Evolutionary conservation across 2,113 vertebrate genomes (phyloP).

Genomic region (Pholis gunnellus): DNA sequence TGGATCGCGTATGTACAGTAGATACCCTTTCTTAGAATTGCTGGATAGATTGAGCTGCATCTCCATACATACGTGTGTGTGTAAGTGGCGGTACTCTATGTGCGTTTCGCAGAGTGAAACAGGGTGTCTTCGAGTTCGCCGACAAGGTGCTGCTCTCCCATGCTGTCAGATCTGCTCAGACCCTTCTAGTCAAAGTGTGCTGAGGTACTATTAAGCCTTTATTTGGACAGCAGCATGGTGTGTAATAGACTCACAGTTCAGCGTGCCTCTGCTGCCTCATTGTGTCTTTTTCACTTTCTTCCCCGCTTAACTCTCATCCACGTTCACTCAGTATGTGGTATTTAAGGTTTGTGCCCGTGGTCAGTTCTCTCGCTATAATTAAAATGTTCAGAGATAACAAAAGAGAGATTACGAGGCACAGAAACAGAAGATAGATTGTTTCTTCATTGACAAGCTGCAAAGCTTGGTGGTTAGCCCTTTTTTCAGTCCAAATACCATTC

Average conservation of each 20-base stretch:
- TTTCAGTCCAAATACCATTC: neutral
- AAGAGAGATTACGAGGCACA: neutral
- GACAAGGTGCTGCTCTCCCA: constrained; percentile 37
- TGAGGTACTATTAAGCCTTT: constrained; percentile 46
- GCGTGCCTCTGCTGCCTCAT: constrained; percentile 16
- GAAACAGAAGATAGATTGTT: neutral
- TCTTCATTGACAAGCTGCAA: neutral
- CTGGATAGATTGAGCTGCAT: neutral
- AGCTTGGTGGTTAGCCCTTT: neutral
- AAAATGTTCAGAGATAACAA: neutral
- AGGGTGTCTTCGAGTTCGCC: constrained; percentile 12
- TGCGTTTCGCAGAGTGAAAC: neutral
- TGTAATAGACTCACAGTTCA: constrained; percentile 39
- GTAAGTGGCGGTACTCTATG: neutral
- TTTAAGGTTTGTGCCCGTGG: neutral
- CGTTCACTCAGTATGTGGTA: neutral
- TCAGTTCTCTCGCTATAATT: neutral
- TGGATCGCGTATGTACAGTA: neutral
- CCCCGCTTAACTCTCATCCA: constrained; percentile 26
- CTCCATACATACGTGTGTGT: neutral
- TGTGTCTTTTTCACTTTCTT: neutral
- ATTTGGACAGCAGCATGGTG: constrained; percentile 40
- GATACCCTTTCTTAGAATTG: neutral
- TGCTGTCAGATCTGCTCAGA: constrained; percentile 51
- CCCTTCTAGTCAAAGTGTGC: constrained; percentile 6